Evolutionary conservation across 2,888 invertebrate genomes (phyloP).

Genomic region (Platerodrilus igneus): DNA sequence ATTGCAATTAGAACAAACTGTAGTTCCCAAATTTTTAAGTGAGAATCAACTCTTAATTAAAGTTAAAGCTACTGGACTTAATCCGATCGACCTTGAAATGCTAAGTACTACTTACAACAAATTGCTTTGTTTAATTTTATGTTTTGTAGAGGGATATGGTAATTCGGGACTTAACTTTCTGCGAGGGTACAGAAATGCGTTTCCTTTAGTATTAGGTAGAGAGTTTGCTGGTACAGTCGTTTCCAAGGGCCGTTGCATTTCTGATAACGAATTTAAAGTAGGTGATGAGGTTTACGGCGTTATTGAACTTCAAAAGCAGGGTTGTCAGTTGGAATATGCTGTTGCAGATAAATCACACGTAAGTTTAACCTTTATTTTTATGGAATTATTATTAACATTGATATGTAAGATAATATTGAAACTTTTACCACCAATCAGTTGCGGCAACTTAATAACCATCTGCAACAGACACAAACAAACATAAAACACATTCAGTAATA

Average conservation of each 20-base stretch:
- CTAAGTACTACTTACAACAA: constrained; percentile 54
- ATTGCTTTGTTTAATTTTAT: too few species aligned
- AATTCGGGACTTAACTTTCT: constrained; percentile 62
- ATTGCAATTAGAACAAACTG: constrained; percentile 59
- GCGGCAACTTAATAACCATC: too few species aligned
- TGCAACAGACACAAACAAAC: too few species aligned
- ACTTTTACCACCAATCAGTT: too few species aligned
- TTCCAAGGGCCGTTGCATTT: constrained; percentile 64
- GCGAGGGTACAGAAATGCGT: constrained; percentile 59
- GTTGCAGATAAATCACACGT: constrained; percentile 43
- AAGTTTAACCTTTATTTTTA: constrained; percentile 13
- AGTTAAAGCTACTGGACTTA: constrained; percentile 81
- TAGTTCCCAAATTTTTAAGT: constrained; percentile 63
- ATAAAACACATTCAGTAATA: too few species aligned
- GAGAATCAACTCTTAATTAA: constrained; percentile 77
- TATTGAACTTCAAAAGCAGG: constrained; percentile 68
- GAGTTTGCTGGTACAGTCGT: constrained; percentile 86
- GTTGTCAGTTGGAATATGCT: constrained; percentile 78
- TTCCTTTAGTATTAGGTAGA: constrained; percentile 83
- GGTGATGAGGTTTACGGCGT: constrained; percentile 92
- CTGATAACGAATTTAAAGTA: constrained; percentile 51
- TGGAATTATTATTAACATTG: too few species aligned
- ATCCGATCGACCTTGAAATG: constrained; percentile 89
- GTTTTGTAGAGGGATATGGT: constrained; percentile 72
- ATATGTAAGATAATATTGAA: too few species aligned